Conservation (phyloP, 1,140 invertebrate genomes). For the Megathymus violae region DNA sequence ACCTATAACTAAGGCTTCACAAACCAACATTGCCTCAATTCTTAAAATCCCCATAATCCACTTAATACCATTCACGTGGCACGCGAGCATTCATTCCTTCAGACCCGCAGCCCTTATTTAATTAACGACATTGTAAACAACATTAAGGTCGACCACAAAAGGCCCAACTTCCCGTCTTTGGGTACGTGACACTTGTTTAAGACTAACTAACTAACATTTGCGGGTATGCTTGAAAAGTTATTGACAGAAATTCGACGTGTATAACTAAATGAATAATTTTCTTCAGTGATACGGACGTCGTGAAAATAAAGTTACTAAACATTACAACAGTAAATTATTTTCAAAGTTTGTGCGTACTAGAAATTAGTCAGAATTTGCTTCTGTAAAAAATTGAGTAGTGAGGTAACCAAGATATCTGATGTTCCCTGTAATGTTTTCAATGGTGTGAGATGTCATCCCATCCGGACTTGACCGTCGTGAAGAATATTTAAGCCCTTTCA, state of each 20-base stretch:
- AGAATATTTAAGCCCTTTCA: too few relatives aligned
- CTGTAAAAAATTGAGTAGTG: too few relatives aligned
- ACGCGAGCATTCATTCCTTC: constrained; percentile 22
- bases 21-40: constrained; percentile 32
- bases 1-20: neutral
- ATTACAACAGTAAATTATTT: too few relatives aligned
- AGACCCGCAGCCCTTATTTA: constrained; percentile 33
- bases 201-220: constrained; percentile 33
- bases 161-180: constrained; percentile 29
- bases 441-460: too few relatives aligned
- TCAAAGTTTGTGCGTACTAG: too few relatives aligned
- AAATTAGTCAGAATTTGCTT: too few relatives aligned
- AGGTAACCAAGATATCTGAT: too few relatives aligned
- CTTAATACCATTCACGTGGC: constrained; percentile 31
- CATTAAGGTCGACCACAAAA: constrained; percentile 32
- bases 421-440: too few relatives aligned
- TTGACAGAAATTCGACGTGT: neutral
- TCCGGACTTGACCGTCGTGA: too few relatives aligned
- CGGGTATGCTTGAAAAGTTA: neutral
- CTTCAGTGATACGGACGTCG: too few relatives aligned
- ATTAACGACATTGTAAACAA: constrained; percentile 37
- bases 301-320: too few relatives aligned
- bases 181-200: constrained; percentile 29
- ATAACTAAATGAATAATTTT: too few relatives aligned
- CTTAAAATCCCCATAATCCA: constrained; percentile 29